Base-by-base conservation (phyloP, 2,888 invertebrate species). In the Caenorhabditis becei region DNA sequence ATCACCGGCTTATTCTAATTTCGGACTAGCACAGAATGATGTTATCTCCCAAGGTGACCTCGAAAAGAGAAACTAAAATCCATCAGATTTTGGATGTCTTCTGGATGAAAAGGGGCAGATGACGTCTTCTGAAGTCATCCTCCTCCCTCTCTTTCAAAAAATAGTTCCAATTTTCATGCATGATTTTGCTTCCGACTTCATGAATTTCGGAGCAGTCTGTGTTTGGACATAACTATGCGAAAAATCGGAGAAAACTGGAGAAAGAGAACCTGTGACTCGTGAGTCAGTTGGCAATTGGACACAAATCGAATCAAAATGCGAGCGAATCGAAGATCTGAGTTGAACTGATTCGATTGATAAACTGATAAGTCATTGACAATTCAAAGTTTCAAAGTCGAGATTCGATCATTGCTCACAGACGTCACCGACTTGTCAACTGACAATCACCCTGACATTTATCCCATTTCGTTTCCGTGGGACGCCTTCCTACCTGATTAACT, bases 161-260 rank as follows among this genome's bases (percentile, higher is more conserved):
- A 41, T 41, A 58, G 70, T 70, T 70, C 28, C 59, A 35, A 70
- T 49, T 69, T 58, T 69, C 69, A 69, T 67, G 67, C 67, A 67
- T 69, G 70, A 70, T 70, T 61, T 70, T 69, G 47, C 69, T 59
- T 58, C 51, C 63, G 51, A 51, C 63, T 65, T 41, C 65, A 70
- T 70, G 70, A 70, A 70, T 70, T 70, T 37, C 35, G 16, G 51
- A 70, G 56, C 58, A 69, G 54, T 49, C 20, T 47, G 44, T 28
- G n/a, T 20, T 23, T 47, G 59, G 20, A 24, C 16, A 16, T 58
- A 59, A 58, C 59, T 67, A 67, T 49, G 47, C 8, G 20, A 51
- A 54, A 23, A 16, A 51, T 3, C n/a, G 32, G 65, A 51, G 20
- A 32, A 28, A n/a, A n/a, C 56, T 26, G 24, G 11, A 23, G 11